Evolutionary conservation across 2,888 invertebrate species (phyloP), one percentile per base, ranked within the genome.

Genomic region (Tanaodytes sp.): DNA sequence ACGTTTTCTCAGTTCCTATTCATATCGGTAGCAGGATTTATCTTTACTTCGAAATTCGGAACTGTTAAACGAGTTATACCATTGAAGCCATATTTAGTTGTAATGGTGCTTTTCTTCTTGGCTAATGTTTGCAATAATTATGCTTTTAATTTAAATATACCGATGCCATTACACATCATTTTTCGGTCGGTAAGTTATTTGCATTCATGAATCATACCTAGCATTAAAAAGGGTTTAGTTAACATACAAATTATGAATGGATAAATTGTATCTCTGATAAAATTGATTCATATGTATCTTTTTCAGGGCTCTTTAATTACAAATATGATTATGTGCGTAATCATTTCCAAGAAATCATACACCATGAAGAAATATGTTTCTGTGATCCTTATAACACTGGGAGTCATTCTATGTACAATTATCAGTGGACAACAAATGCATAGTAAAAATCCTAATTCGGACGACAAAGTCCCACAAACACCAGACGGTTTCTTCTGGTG

Each of bases 141-240:
- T 87, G 97, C 97, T 0, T 94, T 98, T 79, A 92, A 93, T 83
- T 98, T 96, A 81, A 96, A 98, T 84, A 97, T 99, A 79, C 92
- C 98, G 0, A 97, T 99, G 92, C 98, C 98, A 0, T 86, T 99
- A 42, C 98, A 98, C 83, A 97, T 98, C 93, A 98, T 99, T 82
- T 99, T 99, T 85, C 89, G 98, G 87, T 93, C 98, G 59, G 94
- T 73, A 52, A 71, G 68, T 71, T 39, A n/a, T n/a, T n/a, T n/a
- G n/a, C n/a, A n/a, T n/a, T n/a, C n/a, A n/a, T n/a, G n/a, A n/a
- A n/a, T n/a, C n/a, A n/a, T n/a, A n/a, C n/a, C n/a, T n/a, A n/a
- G n/a, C n/a, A n/a, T n/a, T n/a, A n/a, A n/a, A n/a, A n/a, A n/a
- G n/a, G n/a, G n/a, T n/a, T n/a, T n/a, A n/a, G n/a, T 23, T 23